phyloP scores from a whole-genome alignment of 2,113 vertebrate genomes.

The human (Homo sapiens) region GRCh38 chr16:53295501-53296000 shows the following conservation, averaged over 20 bases:
- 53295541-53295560: neutral
- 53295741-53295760: neutral
- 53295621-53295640: neutral
- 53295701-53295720: slow-evolving; percentile 14
- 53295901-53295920: neutral
- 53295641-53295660: neutral
- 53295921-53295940: neutral
- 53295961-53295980: neutral
- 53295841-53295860: neutral
- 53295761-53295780: slow-evolving; percentile 6
- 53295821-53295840: neutral
- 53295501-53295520: neutral
- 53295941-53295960: neutral
- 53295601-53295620: neutral
- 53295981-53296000: neutral
- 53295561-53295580: neutral
- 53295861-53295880: neutral
- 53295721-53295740: neutral
- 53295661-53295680: neutral
- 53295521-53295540: neutral
- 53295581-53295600: neutral
- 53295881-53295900: neutral
- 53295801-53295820: neutral
- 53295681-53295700: neutral
- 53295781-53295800: neutral